A percentile compares a stretch with the other conserved stretches of the same genome.
These are phyloP conservation scores for Propithecus perrieri DNA, from an alignment of 2,797 vertebrate genomes.

Conservation along the genomic window DNA sequence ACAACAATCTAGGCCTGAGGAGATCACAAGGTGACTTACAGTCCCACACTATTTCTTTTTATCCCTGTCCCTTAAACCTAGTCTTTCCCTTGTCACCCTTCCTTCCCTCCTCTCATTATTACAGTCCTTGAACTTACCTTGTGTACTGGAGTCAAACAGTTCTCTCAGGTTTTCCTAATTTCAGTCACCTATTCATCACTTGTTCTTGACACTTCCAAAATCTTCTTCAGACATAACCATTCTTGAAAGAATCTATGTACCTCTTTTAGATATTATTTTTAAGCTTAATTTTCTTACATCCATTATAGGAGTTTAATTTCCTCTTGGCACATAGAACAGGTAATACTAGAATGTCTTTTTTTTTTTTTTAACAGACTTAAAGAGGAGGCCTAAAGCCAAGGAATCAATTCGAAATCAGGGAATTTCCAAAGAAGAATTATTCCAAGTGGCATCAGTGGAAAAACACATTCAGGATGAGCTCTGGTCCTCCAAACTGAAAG, in stretches of 20 bases:
- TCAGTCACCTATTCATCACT: not conserved
- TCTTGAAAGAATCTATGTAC: not conserved
- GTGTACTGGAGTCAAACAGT: not conserved
- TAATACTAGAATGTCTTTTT: not conserved
- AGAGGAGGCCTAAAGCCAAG: slow-evolving; percentile 39
- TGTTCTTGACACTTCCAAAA: not conserved
- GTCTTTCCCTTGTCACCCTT: not conserved
- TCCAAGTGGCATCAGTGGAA: not conserved
- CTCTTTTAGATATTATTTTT: not conserved
- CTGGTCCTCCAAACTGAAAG: not conserved
- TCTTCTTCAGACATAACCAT: not conserved
- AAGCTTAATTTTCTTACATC: not conserved
- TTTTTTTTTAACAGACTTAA: not conserved
- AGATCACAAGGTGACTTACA: not conserved
- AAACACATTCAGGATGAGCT: not conserved
- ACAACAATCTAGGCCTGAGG: not conserved
- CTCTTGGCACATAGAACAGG: not conserved
- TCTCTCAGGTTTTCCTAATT: not conserved
- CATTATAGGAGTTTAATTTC: not conserved
- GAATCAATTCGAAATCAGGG: not conserved
- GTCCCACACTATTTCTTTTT: not conserved
- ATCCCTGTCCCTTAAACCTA: not conserved
- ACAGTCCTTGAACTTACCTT: not conserved
- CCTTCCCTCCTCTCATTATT: not conserved
- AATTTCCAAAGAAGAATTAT: slow-evolving; percentile 46